Evolutionary conservation across 2,888 invertebrate genomes (phyloP), one percentile per base, ranked within the genome.

Genomic region (Bellardia bayeri): DNA sequence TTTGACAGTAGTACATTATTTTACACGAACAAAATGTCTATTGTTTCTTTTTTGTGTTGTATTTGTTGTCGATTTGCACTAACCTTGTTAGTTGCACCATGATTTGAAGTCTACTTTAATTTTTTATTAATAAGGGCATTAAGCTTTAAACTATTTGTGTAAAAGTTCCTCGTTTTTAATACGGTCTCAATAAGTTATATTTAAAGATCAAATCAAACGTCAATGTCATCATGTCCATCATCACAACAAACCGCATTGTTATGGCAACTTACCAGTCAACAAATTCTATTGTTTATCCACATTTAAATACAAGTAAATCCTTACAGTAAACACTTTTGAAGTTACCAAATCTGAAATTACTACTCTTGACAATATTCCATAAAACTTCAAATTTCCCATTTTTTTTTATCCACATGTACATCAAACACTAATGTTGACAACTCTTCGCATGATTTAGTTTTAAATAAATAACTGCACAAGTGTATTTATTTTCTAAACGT

Each of bases 401-500:
- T 56, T 56, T 61, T 14, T 14, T 14, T 37, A 33, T 14, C 11
- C 2, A 9, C 30, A 37, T 5, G 23, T 23, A 23, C 23, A 23
- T 23, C 23, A 23, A 66, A 11, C 49, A 30, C 2, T 33, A 14
- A 1, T 8, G 8, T 3, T 14, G 49, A 8, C 9, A 14, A 56
- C 74, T n/a, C 45, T 30, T 74, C 23, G 30, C n/a, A 11, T 1
- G 1, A 33, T 33, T 51, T 11, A 23, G n/a, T 56, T 30, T 42
- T 51, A 30, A 49, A 49, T 33, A 69, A 69, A 51, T 69, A 69
- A 33, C 14, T n/a, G n/a, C 7, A 14, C 8, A 23, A 33, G 30
- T 33, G 9, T 7, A 68, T 33, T 49, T 54, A 14, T 54, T 30
- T 66, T 56, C 42, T 79, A 79, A 79, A 79, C 37, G 58, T 30